Evolutionary conservation across 2,888 invertebrate species (phyloP).

Genomic region (Rhagonycha fulva): DNA sequence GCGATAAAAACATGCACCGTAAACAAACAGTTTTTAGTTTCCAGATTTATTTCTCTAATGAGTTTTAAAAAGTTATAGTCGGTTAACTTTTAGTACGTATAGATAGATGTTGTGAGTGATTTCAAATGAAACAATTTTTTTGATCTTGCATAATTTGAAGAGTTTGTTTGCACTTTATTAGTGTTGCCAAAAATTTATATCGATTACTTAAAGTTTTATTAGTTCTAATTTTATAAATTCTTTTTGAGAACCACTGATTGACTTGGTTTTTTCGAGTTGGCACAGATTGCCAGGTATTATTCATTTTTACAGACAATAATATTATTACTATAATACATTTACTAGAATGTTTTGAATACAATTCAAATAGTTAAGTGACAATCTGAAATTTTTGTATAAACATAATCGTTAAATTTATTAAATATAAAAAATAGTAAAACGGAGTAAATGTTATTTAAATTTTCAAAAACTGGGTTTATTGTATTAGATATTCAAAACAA

Average conservation of each 20-base stretch:
- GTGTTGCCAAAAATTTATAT: background rate
- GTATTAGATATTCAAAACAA: background rate
- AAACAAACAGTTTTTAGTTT: background rate
- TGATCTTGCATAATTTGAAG: background rate
- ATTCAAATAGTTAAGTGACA: background rate
- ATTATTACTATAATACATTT: background rate
- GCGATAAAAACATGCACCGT: background rate
- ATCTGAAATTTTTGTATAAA: background rate
- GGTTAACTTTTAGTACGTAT: background rate
- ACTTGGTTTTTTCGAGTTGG: background rate
- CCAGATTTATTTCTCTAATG: background rate
- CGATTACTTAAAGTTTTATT: background rate
- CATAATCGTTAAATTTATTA: background rate
- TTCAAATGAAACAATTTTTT: background rate
- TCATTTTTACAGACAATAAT: background rate
- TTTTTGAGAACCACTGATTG: background rate
- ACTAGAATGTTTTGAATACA: background rate
- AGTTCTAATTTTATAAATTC: background rate
- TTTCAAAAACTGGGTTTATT: background rate
- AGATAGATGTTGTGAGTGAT: background rate
- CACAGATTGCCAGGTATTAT: background rate
- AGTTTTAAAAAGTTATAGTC: background rate
- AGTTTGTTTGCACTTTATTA: background rate
- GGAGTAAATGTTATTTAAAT: background rate
- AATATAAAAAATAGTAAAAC: background rate